Percentiles rank a stretch among this genome's conserved stretches.
phyloP scores from a whole-genome alignment of 2,888 invertebrate genomes.

The Operophtera brumata region DNA sequence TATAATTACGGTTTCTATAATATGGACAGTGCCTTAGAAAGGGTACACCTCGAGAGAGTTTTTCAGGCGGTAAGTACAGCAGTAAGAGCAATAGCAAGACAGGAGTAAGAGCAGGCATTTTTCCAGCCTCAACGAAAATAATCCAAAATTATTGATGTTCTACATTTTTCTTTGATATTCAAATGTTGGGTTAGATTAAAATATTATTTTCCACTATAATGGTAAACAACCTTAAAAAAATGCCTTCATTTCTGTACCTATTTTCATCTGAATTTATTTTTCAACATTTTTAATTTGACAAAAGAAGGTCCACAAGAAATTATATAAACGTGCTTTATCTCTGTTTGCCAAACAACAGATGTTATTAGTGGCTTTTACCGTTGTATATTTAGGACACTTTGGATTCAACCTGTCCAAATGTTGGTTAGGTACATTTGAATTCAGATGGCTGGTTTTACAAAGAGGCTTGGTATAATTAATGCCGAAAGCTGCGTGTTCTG shows the following conservation, averaged over 20 bases:
- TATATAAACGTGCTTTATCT: constrained; percentile 23
- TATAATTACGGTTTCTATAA: too few species aligned
- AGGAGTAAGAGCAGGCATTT: too few species aligned
- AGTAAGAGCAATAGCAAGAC: too few species aligned
- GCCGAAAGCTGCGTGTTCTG: background rate
- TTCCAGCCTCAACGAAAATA: too few species aligned
- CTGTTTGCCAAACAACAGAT: constrained; percentile 23
- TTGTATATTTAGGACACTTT: constrained; percentile 31
- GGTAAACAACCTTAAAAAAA: too few species aligned
- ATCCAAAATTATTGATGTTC: too few species aligned
- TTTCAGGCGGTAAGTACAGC: too few species aligned
- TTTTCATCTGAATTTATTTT: constrained; percentile 7
- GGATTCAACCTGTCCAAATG: constrained; percentile 26
- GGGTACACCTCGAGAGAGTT: too few species aligned
- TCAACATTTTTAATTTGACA: constrained; percentile 12
- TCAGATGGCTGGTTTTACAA: constrained; percentile 19
- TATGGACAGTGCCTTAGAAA: too few species aligned
- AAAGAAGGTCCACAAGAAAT: constrained; percentile 12
- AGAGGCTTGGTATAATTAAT: constrained; percentile 16
- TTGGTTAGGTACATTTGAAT: constrained; percentile 27
- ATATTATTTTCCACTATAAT: too few species aligned
- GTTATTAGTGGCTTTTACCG: constrained; percentile 22
- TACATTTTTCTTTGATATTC: too few species aligned
- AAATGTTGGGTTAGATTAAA: too few species aligned
- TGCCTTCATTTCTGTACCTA: background rate